Evolutionary conservation across 2,113 vertebrate species (phyloP), one percentile per base, ranked within the genome.

Genomic region (Phalacrocorax pelagicus): DNA sequence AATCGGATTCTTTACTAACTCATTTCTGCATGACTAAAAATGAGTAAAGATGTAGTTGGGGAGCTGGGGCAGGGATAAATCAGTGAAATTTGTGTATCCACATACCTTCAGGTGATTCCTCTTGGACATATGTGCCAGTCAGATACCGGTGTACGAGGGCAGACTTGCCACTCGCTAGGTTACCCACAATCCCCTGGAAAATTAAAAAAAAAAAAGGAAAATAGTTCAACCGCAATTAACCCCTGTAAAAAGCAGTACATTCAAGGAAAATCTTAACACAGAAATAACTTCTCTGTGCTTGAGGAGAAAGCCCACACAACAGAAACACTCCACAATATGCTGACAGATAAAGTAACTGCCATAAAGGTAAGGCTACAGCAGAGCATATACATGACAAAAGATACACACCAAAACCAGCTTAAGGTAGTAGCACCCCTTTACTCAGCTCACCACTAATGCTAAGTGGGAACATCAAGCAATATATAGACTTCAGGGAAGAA

Each of bases 41-140:
- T 46, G 72, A 92, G 4, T 67, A 40, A 65, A 40, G 44, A 78
- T 72, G 72, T 2, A 15, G 58, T 62, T 86, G 21, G 51, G 51
- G 24, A 24, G 2, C 5, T 15, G 52, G 24, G 51, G 23, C 3
- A 22, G 21, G 47, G 23, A 23, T 7, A 26, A 52, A 12, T 10
- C 10, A 34, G 17, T 70, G 46, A 46, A 26, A 30, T 67, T 11
- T 23, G 62, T 17, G 44, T 1, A 2, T 15, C 13, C 11, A 85
- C 97, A 7, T 98, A 99, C 99, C 99, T 99, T 99, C 99, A 15
- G 99, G 99, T 6, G 99, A 99, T 70, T 99, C 99, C 89, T 99
- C 99, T 95, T 99, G 99, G 51, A 99, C 99, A 10, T 99, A 99
- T 0, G 99, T 99, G 90, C 99, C 99, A 0, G 99, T 99, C 97